Conservation (phyloP, 2,797 vertebrate genomes). For the Craterocephalus amniculus region DNA sequence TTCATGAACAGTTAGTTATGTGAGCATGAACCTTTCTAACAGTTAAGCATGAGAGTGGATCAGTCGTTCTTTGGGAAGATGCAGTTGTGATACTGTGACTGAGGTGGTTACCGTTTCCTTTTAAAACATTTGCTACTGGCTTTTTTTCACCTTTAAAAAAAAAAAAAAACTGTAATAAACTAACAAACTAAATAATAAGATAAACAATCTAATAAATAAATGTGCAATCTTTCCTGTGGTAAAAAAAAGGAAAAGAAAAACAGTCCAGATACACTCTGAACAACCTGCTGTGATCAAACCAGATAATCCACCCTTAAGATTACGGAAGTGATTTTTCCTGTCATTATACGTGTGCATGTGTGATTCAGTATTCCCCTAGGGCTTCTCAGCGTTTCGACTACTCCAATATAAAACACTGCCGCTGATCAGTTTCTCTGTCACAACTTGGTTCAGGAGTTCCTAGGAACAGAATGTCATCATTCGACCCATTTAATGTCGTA, state of each 20-base stretch:
- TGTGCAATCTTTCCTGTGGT: too few relatives aligned
- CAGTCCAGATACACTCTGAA: conserved; percentile 6
- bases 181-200: too few relatives aligned
- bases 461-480: background rate
- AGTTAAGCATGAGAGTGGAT: background rate
- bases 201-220: too few relatives aligned
- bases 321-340: conserved; percentile 10
- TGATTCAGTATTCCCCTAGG: background rate
- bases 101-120: too few relatives aligned
- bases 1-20: background rate
- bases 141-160: too few relatives aligned
- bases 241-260: conserved; percentile 2
- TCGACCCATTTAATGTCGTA: background rate
- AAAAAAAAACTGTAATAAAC: too few relatives aligned
- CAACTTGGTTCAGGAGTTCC: background rate
- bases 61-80: background rate
- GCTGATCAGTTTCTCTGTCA: background rate
- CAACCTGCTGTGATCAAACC: conserved; percentile 22
- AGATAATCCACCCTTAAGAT: background rate
- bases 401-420: background rate
- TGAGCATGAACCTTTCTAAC: background rate
- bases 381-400: conserved; percentile 8
- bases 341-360: conserved; percentile 5
- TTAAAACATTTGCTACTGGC: too few relatives aligned
- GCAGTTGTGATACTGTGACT: too few relatives aligned